phyloP scores from a whole-genome alignment of 2,888 invertebrate genomes.

The Caenorhabditis afra region DNA sequence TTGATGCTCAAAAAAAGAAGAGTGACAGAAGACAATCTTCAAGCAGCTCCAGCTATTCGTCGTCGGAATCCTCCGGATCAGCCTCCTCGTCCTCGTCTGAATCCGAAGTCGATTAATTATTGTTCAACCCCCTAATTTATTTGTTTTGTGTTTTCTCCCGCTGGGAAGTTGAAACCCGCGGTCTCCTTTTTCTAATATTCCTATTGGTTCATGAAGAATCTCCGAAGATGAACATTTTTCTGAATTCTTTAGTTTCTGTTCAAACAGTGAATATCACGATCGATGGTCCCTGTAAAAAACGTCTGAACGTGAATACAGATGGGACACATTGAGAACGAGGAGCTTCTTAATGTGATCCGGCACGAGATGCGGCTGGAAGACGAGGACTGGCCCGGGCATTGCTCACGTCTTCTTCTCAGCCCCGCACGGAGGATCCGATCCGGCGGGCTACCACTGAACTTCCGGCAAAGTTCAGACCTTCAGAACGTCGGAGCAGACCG shows the following conservation, averaged over 20 bases:
- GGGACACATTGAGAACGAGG: constrained; percentile 63
- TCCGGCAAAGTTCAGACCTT: constrained; percentile 47
- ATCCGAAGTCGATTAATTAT: constrained; percentile 19
- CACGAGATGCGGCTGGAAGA: constrained; percentile 66
- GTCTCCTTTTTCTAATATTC: not conserved
- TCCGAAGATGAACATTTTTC: constrained; percentile 6
- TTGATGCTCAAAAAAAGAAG: not conserved
- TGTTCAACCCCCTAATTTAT: constrained; percentile 3
- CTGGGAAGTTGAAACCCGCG: too few relatives aligned
- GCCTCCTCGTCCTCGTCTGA: constrained; percentile 23
- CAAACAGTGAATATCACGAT: constrained; percentile 3
- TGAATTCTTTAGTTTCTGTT: not conserved
- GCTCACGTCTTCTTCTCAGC: constrained; percentile 47
- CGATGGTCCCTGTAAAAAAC: too few relatives aligned
- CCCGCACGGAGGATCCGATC: constrained; percentile 54
- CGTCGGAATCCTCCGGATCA: constrained; percentile 20
- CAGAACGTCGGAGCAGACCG: constrained; percentile 28
- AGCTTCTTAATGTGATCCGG: constrained; percentile 64
- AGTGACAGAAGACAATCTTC: not conserved
- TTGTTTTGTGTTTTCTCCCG: constrained; percentile 14
- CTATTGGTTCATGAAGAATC: constrained; percentile 19
- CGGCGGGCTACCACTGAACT: constrained; percentile 69
- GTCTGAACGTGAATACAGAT: constrained; percentile 28
- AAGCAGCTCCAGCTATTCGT: constrained; percentile 32
- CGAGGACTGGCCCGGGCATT: constrained; percentile 63